Conservation (phyloP, 2,888 invertebrate genomes). For the Oasisia sp. region DNA sequence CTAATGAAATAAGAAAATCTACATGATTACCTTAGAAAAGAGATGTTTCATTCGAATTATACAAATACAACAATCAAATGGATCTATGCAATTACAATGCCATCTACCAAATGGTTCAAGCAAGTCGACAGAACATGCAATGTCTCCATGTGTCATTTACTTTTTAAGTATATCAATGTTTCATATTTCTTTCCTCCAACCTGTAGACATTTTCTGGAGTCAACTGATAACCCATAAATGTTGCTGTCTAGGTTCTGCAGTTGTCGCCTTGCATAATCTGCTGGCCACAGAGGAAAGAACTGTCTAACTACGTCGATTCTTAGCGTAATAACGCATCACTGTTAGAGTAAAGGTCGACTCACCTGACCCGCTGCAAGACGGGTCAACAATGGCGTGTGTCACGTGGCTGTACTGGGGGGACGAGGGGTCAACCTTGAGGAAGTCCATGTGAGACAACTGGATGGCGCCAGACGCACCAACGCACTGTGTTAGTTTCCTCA, state of each 20-base stretch:
- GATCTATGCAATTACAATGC: too few species aligned
- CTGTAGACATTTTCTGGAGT: too few species aligned
- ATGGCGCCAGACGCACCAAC: conserved; percentile 77
- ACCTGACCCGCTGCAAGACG: conserved; percentile 95
- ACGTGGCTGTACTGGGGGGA: conserved; percentile 69
- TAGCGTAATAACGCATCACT: not conserved
- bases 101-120: too few species aligned
- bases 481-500: conserved; percentile 52
- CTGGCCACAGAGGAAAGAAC: not conserved
- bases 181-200: too few species aligned
- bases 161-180: too few species aligned
- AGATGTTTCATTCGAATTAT: not conserved
- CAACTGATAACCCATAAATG: too few species aligned
- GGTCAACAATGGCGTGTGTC: conserved; percentile 93
- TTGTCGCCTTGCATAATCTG: not conserved
- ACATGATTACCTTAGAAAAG: not conserved
- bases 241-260: too few species aligned
- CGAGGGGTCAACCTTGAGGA: conserved; percentile 73
- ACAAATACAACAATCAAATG: too few species aligned
- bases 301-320: not conserved
- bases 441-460: conserved; percentile 76
- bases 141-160: too few species aligned
- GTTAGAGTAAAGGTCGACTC: conserved; percentile 21
- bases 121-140: too few species aligned
- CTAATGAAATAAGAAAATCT: conserved; percentile 47